Evolutionary conservation across 1,140 invertebrate genomes (phyloP).

Genomic region (Andricus grossulariae): DNA sequence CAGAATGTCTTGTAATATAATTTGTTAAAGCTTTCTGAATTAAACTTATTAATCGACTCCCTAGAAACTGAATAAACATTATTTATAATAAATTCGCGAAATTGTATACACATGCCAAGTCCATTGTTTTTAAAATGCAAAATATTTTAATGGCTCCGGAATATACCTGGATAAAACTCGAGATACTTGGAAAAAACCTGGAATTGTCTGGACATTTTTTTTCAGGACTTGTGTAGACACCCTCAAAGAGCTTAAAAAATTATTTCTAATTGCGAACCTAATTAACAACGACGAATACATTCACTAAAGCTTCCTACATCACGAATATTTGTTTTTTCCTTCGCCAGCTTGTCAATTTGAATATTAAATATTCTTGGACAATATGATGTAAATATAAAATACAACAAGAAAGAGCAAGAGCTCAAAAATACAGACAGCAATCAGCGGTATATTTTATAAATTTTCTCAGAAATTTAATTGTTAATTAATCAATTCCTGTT

Average conservation of each 20-base stretch:
- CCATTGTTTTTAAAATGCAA: background rate
- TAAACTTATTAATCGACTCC: no score
- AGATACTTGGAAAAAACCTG: no score
- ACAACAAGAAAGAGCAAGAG: background rate
- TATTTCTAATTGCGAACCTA: background rate
- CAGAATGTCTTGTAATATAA: no score
- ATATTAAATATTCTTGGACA: background rate
- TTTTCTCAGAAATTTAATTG: background rate
- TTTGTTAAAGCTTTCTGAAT: no score
- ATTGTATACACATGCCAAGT: no score
- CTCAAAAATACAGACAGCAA: background rate
- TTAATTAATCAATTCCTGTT: conserved; percentile 20
- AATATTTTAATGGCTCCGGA: no score
- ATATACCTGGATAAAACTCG: no score
- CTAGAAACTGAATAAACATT: no score
- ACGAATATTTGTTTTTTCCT: background rate
- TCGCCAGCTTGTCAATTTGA: background rate
- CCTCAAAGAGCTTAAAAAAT: background rate
- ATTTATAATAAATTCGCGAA: no score
- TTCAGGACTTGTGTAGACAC: no score
- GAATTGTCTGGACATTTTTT: no score
- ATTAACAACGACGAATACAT: background rate
- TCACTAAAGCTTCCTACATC: background rate
- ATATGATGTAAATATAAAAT: background rate
- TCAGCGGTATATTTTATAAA: background rate